Evolutionary conservation across 1,140 invertebrate genomes (phyloP).

Genomic region (Aradophagus sp.): DNA sequence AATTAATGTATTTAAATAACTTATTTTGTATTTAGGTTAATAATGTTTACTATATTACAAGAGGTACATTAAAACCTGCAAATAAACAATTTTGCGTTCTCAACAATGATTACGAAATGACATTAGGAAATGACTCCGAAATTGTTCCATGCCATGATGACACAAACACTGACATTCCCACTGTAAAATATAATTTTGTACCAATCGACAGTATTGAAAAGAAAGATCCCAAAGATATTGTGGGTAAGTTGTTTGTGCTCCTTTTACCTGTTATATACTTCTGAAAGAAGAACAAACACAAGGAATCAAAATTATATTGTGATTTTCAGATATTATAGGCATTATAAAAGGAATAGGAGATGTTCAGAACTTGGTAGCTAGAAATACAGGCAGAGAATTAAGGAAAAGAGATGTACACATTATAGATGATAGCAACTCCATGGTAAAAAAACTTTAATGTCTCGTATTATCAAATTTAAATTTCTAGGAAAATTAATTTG

Average conservation of each 20-base stretch:
- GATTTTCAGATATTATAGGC: slow-evolving; percentile 88
- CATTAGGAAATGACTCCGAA: slow-evolving; percentile 87
- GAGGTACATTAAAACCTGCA: slow-evolving; percentile 88
- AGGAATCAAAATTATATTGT: neutral
- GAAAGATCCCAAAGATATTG: slow-evolving; percentile 79
- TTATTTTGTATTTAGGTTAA: slow-evolving; percentile 79
- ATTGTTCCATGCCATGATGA: slow-evolving; percentile 82
- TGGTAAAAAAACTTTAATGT: slow-evolving; percentile 76
- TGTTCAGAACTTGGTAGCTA: slow-evolving; percentile 81
- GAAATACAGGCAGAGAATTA: slow-evolving; percentile 86
- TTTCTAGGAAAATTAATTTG: slow-evolving; percentile 10
- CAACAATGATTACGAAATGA: slow-evolving; percentile 98
- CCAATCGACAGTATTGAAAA: slow-evolving; percentile 85
- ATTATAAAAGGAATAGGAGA: slow-evolving; percentile 87
- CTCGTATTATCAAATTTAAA: neutral
- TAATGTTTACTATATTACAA: slow-evolving; percentile 92
- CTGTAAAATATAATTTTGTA: slow-evolving; percentile 88
- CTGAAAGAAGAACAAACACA: too few species aligned
- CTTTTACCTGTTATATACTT: too few species aligned
- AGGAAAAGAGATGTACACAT: slow-evolving; percentile 92
- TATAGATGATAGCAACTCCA: slow-evolving; percentile 88
- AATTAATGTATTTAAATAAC: too few species aligned
- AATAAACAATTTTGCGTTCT: slow-evolving; percentile 91
- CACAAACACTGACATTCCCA: slow-evolving; percentile 80
- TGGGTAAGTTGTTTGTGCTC: too few species aligned